These are phyloP conservation scores for Rhombomys opimus DNA, from an alignment of 2,113 vertebrate genomes.

Conservation along the genomic window DNA sequence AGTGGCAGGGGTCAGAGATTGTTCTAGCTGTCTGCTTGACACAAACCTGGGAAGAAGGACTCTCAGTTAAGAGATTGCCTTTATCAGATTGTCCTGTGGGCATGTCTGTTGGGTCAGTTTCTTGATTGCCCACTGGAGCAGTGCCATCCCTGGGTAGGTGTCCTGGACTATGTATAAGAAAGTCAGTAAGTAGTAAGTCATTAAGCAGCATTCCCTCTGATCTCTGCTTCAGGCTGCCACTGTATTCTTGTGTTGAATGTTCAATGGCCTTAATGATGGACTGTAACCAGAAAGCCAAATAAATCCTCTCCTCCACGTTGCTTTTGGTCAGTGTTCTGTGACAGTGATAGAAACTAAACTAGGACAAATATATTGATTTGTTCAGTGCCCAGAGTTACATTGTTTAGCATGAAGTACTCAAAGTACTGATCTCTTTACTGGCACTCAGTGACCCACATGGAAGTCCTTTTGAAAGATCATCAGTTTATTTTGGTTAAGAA, in stretches of 20 bases:
- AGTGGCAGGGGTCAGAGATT: not conserved
- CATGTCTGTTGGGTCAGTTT: not conserved
- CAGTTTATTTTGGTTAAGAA: constrained; percentile 7
- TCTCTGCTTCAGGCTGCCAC: not conserved
- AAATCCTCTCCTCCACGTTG: not conserved
- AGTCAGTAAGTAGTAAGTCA: not conserved
- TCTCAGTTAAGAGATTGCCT: not conserved
- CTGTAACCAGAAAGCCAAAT: not conserved
- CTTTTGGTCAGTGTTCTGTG: not conserved
- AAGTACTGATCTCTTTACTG: not conserved
- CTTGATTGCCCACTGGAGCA: not conserved
- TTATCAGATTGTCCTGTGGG: not conserved
- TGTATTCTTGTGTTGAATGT: not conserved
- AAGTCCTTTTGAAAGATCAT: not conserved
- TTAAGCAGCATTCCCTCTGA: not conserved
- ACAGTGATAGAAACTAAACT: not conserved
- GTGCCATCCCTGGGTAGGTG: not conserved
- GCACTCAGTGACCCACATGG: not conserved
- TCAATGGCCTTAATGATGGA: not conserved
- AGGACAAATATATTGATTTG: not conserved
- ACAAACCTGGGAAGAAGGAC: not conserved
- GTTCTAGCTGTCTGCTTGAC: not conserved
- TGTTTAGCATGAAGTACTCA: not conserved
- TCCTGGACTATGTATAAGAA: not conserved
- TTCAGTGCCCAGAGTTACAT: not conserved